Conservation (phyloP, 2,888 invertebrate species). For the Zelleria hepariella region DNA sequence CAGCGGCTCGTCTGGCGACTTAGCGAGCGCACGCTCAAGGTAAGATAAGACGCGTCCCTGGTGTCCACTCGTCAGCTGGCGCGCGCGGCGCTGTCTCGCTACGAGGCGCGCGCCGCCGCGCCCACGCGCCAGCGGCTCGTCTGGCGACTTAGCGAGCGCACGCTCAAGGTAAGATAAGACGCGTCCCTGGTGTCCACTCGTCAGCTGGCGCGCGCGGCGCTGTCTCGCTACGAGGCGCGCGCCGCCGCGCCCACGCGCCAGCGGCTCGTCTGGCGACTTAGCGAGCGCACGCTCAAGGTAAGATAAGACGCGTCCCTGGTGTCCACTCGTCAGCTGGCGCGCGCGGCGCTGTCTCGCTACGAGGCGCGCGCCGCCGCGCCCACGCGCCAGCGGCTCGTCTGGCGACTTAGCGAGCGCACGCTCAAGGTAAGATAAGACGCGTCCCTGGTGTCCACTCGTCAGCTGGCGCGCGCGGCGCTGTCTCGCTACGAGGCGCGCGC, state of each 20-base stretch:
- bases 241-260: slow-evolving; percentile 78
- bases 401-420: slow-evolving; percentile 83
- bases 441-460: slow-evolving; percentile 75
- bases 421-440: slow-evolving; percentile 57
- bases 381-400: slow-evolving; percentile 81
- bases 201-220: slow-evolving; percentile 73
- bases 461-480: slow-evolving; percentile 75
- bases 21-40: slow-evolving; percentile 79
- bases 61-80: slow-evolving; percentile 74
- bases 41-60: slow-evolving; percentile 70
- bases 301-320: slow-evolving; percentile 71
- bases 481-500: slow-evolving; percentile 79
- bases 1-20: slow-evolving; percentile 85
- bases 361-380: slow-evolving; percentile 77
- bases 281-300: slow-evolving; percentile 77
- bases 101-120: slow-evolving; percentile 78
- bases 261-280: slow-evolving; percentile 83
- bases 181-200: slow-evolving; percentile 75
- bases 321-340: slow-evolving; percentile 74
- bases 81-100: slow-evolving; percentile 76
- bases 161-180: slow-evolving; percentile 69
- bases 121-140: slow-evolving; percentile 80
- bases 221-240: slow-evolving; percentile 80
- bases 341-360: slow-evolving; percentile 77
- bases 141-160: slow-evolving; percentile 83